These are phyloP conservation scores for Spilogale gracilis DNA, from an alignment of 2,113 vertebrate genomes.

Conservation along the genomic window DNA sequence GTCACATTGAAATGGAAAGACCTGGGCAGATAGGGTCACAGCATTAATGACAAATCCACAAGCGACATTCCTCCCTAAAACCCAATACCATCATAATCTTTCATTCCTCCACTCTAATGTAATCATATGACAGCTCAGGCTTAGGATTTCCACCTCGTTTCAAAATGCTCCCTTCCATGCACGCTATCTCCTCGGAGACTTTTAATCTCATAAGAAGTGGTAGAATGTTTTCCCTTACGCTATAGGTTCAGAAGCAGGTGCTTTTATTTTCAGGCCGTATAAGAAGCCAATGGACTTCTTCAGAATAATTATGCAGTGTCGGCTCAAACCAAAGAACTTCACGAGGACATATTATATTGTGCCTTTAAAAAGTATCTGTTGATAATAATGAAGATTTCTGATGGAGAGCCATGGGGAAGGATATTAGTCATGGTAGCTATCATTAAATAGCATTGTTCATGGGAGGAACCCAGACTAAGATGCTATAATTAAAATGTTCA, in stretches of 20 bases:
- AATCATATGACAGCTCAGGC: slow-evolving; percentile 64
- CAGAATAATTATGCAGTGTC: slow-evolving; percentile 40
- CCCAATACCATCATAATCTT: slow-evolving; percentile 72
- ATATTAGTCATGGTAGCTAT: neutral
- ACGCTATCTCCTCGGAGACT: slow-evolving; percentile 6
- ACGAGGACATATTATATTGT: neutral
- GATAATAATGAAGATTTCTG: slow-evolving; percentile 30
- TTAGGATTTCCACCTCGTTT: slow-evolving; percentile 75
- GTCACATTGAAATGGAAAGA: slow-evolving; percentile 77
- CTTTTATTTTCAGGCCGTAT: slow-evolving; percentile 53
- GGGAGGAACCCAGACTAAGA: slow-evolving; percentile 23
- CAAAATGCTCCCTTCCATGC: slow-evolving; percentile 48
- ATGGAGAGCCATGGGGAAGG: neutral
- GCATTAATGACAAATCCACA: slow-evolving; percentile 77
- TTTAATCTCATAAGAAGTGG: slow-evolving; percentile 55
- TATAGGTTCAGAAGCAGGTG: slow-evolving; percentile 39
- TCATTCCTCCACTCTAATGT: slow-evolving; percentile 74
- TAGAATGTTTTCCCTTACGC: slow-evolving; percentile 5
- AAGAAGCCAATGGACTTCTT: slow-evolving; percentile 65
- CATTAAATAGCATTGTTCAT: slow-evolving; percentile 1
- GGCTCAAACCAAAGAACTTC: slow-evolving; percentile 19
- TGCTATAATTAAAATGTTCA: slow-evolving; percentile 30
- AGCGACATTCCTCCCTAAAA: slow-evolving; percentile 60
- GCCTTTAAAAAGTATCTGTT: neutral
- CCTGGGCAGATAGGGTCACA: slow-evolving; percentile 77